Percentiles rank a stretch among this genome's conserved stretches.
Evolutionary conservation across 2,888 invertebrate species (phyloP).

Genomic region (Cristatella mucedo): DNA sequence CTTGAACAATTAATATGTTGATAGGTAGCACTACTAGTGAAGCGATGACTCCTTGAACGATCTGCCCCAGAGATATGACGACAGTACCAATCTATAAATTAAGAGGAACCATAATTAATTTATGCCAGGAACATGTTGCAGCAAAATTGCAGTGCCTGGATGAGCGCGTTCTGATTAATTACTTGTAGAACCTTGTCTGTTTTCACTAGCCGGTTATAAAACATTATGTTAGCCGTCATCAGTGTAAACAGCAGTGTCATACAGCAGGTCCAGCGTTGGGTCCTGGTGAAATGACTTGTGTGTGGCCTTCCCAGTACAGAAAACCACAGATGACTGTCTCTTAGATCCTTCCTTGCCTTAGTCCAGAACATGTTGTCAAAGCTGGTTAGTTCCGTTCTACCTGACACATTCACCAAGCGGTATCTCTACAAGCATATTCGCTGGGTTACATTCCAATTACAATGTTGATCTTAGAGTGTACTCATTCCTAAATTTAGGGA

Average conservation of each 20-base stretch:
- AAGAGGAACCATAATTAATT: too few relatives aligned
- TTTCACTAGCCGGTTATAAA: too few relatives aligned
- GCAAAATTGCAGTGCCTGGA: too few relatives aligned
- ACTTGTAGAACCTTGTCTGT: too few relatives aligned
- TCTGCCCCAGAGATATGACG: constrained; percentile 22
- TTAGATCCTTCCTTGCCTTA: constrained; percentile 14
- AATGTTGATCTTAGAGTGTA: too few relatives aligned
- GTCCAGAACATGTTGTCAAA: constrained; percentile 17
- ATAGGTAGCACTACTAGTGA: too few relatives aligned
- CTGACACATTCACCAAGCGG: constrained; percentile 15
- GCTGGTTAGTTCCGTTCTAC: constrained; percentile 14
- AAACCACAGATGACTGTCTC: constrained; percentile 18
- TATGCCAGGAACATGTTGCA: too few relatives aligned
- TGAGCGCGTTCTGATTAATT: too few relatives aligned
- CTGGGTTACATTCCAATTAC: too few relatives aligned
- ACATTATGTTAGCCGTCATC: constrained; percentile 37
- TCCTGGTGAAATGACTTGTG: constrained; percentile 23
- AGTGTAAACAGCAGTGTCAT: constrained; percentile 31
- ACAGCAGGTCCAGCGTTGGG: constrained; percentile 26
- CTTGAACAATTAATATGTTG: too few relatives aligned
- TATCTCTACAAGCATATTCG: constrained; percentile 17
- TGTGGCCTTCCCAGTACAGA: constrained; percentile 16
- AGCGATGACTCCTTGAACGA: constrained; percentile 14
- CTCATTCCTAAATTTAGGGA: too few relatives aligned
- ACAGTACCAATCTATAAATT: constrained; percentile 34